Evolutionary conservation across 2,797 vertebrate genomes (phyloP).

Genomic region (Salmo trutta): DNA sequence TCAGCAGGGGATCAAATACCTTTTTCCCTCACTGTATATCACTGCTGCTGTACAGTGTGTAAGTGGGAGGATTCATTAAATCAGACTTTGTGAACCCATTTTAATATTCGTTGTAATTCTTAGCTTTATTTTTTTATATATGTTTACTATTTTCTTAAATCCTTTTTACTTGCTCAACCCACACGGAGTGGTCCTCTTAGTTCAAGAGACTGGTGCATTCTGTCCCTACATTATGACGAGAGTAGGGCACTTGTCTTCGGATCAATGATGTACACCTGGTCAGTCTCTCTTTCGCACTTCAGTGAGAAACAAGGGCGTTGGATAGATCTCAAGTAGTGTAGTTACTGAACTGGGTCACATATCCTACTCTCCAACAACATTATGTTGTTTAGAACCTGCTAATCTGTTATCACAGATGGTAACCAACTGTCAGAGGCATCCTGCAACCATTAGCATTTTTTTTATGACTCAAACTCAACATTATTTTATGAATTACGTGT

Average conservation of each 20-base stretch:
- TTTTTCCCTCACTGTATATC: background rate
- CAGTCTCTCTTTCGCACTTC: background rate
- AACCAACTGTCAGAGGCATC: background rate
- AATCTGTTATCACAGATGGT: too few relatives aligned
- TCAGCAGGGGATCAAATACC: too few relatives aligned
- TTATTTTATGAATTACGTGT: background rate
- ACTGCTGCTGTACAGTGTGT: background rate
- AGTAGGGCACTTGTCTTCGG: background rate
- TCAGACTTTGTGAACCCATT: conserved; percentile 31
- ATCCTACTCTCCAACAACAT: background rate
- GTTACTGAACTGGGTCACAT: background rate
- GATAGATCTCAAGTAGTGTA: background rate
- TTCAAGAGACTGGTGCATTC: background rate
- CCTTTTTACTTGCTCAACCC: background rate
- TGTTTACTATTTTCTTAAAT: conserved; percentile 37
- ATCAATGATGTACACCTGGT: background rate
- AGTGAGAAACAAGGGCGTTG: background rate
- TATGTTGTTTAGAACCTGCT: background rate
- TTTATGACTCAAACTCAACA: background rate
- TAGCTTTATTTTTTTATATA: conserved; percentile 19
- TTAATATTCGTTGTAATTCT: conserved; percentile 29
- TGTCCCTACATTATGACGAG: background rate
- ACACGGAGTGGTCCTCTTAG: background rate
- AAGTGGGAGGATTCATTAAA: background rate
- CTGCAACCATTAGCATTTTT: background rate